Conservation (phyloP, 2,113 vertebrate genomes). For the Toxotes chatareus region DNA sequence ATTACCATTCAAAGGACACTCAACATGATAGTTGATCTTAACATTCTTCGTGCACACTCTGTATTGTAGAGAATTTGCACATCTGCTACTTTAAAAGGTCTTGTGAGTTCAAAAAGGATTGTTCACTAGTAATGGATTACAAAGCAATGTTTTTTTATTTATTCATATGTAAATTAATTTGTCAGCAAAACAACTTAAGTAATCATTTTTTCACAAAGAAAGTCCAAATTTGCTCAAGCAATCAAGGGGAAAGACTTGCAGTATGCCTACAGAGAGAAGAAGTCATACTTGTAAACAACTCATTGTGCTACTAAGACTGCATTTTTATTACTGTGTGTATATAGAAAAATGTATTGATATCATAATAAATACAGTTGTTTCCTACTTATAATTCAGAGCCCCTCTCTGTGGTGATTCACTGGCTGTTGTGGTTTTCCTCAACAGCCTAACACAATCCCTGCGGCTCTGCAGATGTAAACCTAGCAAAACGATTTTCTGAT, state of each 20-base stretch:
- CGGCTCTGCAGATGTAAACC: not conserved
- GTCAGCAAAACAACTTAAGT: conserved; percentile 29
- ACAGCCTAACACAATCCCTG: not conserved
- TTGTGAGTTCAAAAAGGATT: conserved; percentile 46
- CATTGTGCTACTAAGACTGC: conserved; percentile 79
- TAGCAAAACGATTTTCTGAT: conserved; percentile 4
- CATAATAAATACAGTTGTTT: conserved; percentile 86
- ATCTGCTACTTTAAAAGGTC: conserved; percentile 43
- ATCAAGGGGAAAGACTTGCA: conserved; percentile 69
- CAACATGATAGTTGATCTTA: conserved; percentile 31
- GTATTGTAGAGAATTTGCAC: conserved; percentile 61
- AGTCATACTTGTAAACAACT: conserved; percentile 73
- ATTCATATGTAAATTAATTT: conserved; percentile 75
- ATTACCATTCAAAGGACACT: conserved; percentile 48
- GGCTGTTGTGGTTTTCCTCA: conserved; percentile 4
- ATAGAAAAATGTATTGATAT: conserved; percentile 84
- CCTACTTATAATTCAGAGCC: conserved; percentile 82
- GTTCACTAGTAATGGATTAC: conserved; percentile 60
- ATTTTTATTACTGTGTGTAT: conserved; percentile 84
- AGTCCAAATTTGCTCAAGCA: conserved; percentile 79
- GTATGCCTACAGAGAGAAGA: conserved; percentile 59
- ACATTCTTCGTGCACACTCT: conserved; percentile 45
- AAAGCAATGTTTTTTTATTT: conserved; percentile 72
- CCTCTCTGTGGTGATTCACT: not conserved
- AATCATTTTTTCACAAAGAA: conserved; percentile 36